Base-by-base conservation (phyloP, 2,113 vertebrate genomes). In the Corythaixoides concolor region DNA sequence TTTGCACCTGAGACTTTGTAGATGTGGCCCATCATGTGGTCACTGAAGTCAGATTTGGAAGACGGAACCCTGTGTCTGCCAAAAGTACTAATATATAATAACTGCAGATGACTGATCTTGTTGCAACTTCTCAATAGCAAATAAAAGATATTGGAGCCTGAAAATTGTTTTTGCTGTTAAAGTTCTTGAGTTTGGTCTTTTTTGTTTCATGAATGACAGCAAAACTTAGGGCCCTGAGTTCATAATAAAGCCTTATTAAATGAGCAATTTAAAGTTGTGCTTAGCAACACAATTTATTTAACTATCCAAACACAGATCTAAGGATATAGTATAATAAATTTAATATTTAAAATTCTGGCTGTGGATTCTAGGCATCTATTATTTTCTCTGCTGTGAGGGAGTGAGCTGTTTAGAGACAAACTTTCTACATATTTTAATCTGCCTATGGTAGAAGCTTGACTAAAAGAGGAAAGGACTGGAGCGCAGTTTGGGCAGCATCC, bases 351-450 rank as follows among this genome's bases (percentile, higher is more conserved):
- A 78, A 89, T 88, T 79, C 74, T 96, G 90, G 66, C 90, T 78
- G 32, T 69, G 70, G 49, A 79, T 93, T 93, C 73, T 49, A 82
- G 69, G 68, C 90, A 91, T 96, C 94, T 89, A 86, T 91, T 95
- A 93, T 93, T 95, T 97, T 93, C 62, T 90, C 89, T 85, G n/a
- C 77, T 76, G 55, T 88, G 80, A 91, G 77, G 85, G 83, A 91
- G 64, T 58, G 49, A 92, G 62, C 58, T 92, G 66, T 85, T 95
- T 89, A 91, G 49, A 81, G 60, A 81, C 43, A 89, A 95, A 90
- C 35, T 78, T 83, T 87, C 85, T 47, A 50, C 27, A 21, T 79
- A 89, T 93, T 93, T 90, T 88, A 86, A 93, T 59, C 82, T 91
- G 55, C 5, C 83, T 93, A 18, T 30, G 26, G 67, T 47, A 80